phyloP scores from a whole-genome alignment of 2,113 vertebrate genomes.

The Crotalus tigris region DNA sequence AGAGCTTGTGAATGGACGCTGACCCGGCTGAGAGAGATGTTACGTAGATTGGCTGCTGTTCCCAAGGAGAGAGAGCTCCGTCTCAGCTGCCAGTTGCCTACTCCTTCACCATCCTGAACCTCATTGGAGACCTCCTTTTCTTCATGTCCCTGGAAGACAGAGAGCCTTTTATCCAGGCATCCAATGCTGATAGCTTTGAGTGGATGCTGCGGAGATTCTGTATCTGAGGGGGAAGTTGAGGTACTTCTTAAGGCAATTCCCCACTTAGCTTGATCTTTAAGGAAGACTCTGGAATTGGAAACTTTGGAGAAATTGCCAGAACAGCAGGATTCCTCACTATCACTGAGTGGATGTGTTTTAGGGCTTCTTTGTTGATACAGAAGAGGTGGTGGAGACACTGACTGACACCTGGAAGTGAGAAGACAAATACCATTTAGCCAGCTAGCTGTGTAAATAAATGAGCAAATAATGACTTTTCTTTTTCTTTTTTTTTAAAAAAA shows the following conservation, averaged over 20 bases:
- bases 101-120: conserved; percentile 61
- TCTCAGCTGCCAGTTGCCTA: conserved; percentile 71
- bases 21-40: conserved; percentile 73
- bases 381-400: conserved; percentile 83
- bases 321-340: conserved; percentile 76
- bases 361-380: conserved; percentile 75
- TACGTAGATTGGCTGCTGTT: conserved; percentile 70
- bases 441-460: conserved; percentile 1
- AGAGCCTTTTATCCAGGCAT: conserved; percentile 85
- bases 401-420: conserved; percentile 84
- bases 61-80: conserved; percentile 82
- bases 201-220: conserved; percentile 67
- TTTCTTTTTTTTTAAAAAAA: background rate
- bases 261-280: conserved; percentile 75
- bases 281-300: conserved; percentile 72
- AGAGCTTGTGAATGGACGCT: conserved; percentile 73
- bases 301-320: conserved; percentile 72
- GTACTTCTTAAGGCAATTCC: conserved; percentile 65
- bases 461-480: background rate
- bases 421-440: conserved; percentile 48
- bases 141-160: conserved; percentile 74
- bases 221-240: conserved; percentile 64
- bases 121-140: conserved; percentile 71
- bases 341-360: conserved; percentile 76
- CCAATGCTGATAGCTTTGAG: conserved; percentile 83